Base-by-base conservation (phyloP, 2,888 invertebrate species). In the Leptinotarsa haldemani region DNA sequence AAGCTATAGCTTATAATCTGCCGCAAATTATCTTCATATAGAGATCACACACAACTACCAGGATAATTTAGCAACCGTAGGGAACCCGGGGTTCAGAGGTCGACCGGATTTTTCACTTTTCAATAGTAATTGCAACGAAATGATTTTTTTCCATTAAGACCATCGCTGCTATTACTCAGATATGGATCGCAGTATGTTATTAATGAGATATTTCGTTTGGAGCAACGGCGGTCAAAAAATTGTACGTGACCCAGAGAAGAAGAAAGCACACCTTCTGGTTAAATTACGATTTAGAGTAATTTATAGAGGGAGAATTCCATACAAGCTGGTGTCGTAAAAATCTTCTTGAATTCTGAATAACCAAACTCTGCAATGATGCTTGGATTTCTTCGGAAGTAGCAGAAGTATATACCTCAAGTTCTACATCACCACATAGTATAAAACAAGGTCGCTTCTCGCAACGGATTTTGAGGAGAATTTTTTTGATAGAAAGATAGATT, bases 141-240 rank as follows among this genome's bases (percentile, higher is more conserved):
- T 70, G 48, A 48, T 70, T 67, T 70, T 22, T 72, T 70, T 9
- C 65, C 53, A 47, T 63, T 18, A 56, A 16, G 46, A 40, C 20
- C 40, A 40, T 56, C 56, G 56, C 76, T 56, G 68, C 68, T 56
- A 68, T 68, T 68, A 68, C 47, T 56, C 18, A 40, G 80, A 80
- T 80, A 80, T 74, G 68, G 56, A 80, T 79, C 79, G 71, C 75
- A 74, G 75, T 77, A 75, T 74, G 74, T 80, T 80, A 80, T 80
- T 80, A 80, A 80, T 78, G 76, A 69, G 71, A 68, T 46, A 69
- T 74, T 71, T 74, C 69, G 65, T 65, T 69, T 71, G 46, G 56
- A 71, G 71, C 69, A 69, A 65, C 30, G 74, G 74, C 74, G 69
- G 71, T 69, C 68, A 68, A 66, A 66, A 74, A 68, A 47, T 69